Conservation (phyloP, 2,888 invertebrate species). For the Heliconius aoede region DNA sequence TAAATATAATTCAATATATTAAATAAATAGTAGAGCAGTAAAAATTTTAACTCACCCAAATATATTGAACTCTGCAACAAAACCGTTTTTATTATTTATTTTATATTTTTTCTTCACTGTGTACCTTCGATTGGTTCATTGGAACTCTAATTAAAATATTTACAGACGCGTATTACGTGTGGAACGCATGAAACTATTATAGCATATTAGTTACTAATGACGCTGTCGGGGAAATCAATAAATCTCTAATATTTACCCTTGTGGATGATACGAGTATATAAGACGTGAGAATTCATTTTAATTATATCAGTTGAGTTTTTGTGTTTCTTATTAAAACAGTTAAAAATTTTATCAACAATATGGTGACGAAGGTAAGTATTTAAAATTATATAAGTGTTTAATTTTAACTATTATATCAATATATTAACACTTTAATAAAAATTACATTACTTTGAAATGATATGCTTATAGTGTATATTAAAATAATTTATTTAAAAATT, state of each 20-base stretch:
- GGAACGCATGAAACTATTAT: background rate
- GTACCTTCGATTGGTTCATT: background rate
- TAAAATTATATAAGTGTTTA: background rate
- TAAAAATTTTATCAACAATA: background rate
- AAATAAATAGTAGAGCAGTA: background rate
- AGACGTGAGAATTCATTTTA: background rate
- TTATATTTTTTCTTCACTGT: background rate
- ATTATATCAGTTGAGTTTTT: conserved; percentile 13
- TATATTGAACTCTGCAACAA: background rate
- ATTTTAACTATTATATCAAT: background rate
- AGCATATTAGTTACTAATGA: conserved; percentile 5
- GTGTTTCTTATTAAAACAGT: conserved; percentile 1
- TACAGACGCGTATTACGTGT: conserved; percentile 8
- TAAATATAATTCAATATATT: background rate
- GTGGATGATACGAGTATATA: conserved; percentile 21
- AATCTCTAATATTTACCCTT: conserved; percentile 19
- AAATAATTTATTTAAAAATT: too few relatives aligned
- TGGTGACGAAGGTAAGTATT: conserved; percentile 25
- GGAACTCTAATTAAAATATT: background rate
- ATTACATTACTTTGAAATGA: too few relatives aligned
- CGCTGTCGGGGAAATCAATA: conserved; percentile 24
- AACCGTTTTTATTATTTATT: background rate
- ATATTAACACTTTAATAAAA: too few relatives aligned
- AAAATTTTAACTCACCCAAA: background rate
- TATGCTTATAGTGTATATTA: too few relatives aligned